phyloP scores from a whole-genome alignment of 2,113 vertebrate species.

The Elephas maximus region DNA sequence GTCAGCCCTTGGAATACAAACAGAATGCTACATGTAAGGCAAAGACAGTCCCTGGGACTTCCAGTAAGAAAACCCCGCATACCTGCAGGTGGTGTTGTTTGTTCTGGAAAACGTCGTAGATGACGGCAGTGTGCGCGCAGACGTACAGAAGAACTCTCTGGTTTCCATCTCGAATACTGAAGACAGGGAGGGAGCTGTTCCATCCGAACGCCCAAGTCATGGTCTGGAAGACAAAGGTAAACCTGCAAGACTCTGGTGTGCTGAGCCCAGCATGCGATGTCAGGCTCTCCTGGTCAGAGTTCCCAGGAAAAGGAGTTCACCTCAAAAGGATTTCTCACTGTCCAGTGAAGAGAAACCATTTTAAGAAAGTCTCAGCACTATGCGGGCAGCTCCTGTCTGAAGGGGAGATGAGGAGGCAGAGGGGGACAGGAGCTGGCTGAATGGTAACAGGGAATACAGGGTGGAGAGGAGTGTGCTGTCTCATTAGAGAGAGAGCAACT shows the following conservation, averaged over 20 bases:
- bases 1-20: neutral
- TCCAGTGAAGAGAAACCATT: neutral
- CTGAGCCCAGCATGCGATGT: accelerated
- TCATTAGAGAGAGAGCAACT: too few relatives aligned
- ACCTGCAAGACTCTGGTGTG: accelerated
- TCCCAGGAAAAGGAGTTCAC: too few relatives aligned
- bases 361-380: neutral
- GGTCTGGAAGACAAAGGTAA: conserved; percentile 85
- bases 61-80: neutral
- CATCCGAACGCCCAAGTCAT: conserved; percentile 93
- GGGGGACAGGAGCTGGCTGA: too few relatives aligned
- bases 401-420: too few relatives aligned
- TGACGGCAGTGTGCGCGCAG: conserved; percentile 90
- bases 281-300: accelerated
- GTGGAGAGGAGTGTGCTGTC: too few relatives aligned
- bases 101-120: conserved; percentile 89
- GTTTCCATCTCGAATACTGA: conserved; percentile 91
- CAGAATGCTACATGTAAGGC: neutral
- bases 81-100: conserved; percentile 94
- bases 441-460: too few relatives aligned
- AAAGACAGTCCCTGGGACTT: accelerated
- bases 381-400: too few relatives aligned
- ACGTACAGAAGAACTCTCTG: conserved; percentile 90
- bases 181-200: conserved; percentile 91
- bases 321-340: neutral